These are phyloP conservation scores for Characodon lateralis DNA, from an alignment of 2,797 vertebrate species.

Conservation along the genomic window DNA sequence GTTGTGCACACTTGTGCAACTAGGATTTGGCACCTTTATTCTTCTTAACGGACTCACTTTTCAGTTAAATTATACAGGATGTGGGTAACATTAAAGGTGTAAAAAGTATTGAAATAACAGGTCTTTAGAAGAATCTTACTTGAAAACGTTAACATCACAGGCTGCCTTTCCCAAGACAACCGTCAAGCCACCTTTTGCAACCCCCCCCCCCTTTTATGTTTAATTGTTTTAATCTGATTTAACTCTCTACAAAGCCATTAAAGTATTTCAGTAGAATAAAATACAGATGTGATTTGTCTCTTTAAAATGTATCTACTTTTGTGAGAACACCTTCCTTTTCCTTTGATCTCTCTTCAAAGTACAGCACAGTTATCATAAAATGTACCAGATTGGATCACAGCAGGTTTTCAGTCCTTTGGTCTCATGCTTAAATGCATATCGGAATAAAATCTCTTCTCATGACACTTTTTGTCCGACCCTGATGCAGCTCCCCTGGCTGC, in stretches of 20 bases:
- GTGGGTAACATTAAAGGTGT: neutral
- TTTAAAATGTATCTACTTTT: neutral
- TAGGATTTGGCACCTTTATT: neutral
- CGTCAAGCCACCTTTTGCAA: neutral
- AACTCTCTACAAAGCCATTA: neutral
- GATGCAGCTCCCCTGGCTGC: neutral
- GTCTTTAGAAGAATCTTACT: neutral
- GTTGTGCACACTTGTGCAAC: neutral
- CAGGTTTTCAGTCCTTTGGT: neutral
- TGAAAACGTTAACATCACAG: neutral
- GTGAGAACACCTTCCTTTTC: neutral
- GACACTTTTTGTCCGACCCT: neutral
- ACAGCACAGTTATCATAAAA: neutral
- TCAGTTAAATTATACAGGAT: neutral
- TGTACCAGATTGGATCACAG: neutral
- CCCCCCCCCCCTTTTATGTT: neutral
- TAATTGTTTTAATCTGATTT: neutral
- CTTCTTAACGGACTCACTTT: neutral
- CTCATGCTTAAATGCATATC: neutral
- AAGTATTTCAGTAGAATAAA: neutral
- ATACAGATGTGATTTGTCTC: neutral
- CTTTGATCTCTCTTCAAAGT: slow-evolving; percentile 10
- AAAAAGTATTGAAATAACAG: neutral
- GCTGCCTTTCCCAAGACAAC: neutral
- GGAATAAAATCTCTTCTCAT: neutral